Conservation (phyloP, 2,797 vertebrate species). For the Xiphophorus birchmanni region DNA sequence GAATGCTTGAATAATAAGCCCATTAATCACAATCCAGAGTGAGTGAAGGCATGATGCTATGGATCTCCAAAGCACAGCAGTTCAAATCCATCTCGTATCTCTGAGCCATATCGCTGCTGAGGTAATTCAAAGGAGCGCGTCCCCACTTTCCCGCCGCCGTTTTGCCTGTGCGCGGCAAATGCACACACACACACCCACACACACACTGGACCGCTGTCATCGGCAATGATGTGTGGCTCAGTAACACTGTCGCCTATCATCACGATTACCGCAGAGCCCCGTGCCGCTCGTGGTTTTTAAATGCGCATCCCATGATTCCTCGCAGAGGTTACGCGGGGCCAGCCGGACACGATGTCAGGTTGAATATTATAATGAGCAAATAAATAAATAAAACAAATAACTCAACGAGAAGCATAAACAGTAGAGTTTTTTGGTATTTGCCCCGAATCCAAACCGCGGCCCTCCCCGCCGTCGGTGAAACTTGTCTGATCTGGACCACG, state of each 20-base stretch:
- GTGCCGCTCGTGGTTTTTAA: constrained; percentile 72
- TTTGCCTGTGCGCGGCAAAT: constrained; percentile 45
- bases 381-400: constrained; percentile 76
- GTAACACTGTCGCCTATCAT: constrained; percentile 78
- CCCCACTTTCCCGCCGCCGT: constrained; percentile 55
- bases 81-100: constrained; percentile 61
- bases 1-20: constrained; percentile 56
- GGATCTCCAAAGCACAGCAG: constrained; percentile 42
- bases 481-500: constrained; percentile 71
- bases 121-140: constrained; percentile 69
- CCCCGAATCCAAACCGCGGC: constrained; percentile 71
- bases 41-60: constrained; percentile 47
- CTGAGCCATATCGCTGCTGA: constrained; percentile 50
- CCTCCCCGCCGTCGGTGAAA: constrained; percentile 64
- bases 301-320: constrained; percentile 74
- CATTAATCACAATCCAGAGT: constrained; percentile 67
- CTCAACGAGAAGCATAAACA: constrained; percentile 75
- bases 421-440: constrained; percentile 65
- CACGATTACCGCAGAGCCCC: constrained; percentile 66
- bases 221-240: constrained; percentile 70
- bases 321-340: constrained; percentile 70
- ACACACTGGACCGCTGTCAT: constrained; percentile 67
- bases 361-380: constrained; percentile 82
- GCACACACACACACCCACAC: constrained; percentile 36
- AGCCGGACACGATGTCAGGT: constrained; percentile 79